A percentile compares a stretch with the other conserved stretches of the same genome.
Conservation (phyloP, 2,797 vertebrate genomes). For the Eospalax fontanierii region DNA sequence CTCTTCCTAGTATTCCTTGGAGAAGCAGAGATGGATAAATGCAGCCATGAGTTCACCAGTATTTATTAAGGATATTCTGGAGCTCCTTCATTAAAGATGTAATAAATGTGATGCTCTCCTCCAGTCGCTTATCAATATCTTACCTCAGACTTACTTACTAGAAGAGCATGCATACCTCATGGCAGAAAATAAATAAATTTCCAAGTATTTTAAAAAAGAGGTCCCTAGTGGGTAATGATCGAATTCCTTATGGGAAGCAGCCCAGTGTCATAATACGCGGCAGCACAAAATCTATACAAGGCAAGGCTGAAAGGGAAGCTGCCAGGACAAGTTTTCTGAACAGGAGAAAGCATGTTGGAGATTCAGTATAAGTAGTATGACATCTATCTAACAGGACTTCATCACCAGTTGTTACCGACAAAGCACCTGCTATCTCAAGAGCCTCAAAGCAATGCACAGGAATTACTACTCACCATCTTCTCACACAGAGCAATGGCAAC, state of each 20-base stretch:
- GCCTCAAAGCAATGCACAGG: neutral
- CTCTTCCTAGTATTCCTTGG: constrained; percentile 80
- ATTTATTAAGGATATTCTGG: constrained; percentile 81
- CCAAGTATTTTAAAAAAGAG: constrained; percentile 79
- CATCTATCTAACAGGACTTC: neutral
- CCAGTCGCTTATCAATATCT: constrained; percentile 75
- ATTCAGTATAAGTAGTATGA: neutral
- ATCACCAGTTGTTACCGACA: neutral
- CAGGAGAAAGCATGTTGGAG: neutral
- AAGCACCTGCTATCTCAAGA: constrained; percentile 10
- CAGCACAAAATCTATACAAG: constrained; percentile 66
- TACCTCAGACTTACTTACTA: constrained; percentile 87
- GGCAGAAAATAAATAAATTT: constrained; percentile 78
- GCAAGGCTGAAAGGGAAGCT: constrained; percentile 50
- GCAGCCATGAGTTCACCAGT: constrained; percentile 84
- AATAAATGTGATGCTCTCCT: constrained; percentile 77
- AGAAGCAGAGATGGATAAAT: constrained; percentile 81
- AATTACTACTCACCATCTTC: neutral
- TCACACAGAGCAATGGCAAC: neutral
- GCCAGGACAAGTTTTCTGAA: constrained; percentile 27
- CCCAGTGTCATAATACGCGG: constrained; percentile 43
- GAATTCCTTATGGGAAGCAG: constrained; percentile 73
- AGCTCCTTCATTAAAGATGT: constrained; percentile 78
- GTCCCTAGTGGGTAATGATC: constrained; percentile 75
- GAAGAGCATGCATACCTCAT: constrained; percentile 75